Percentiles rank a stretch among this genome's conserved stretches.
Evolutionary conservation across 2,797 vertebrate species (phyloP).

Genomic region (Argentina silus): DNA sequence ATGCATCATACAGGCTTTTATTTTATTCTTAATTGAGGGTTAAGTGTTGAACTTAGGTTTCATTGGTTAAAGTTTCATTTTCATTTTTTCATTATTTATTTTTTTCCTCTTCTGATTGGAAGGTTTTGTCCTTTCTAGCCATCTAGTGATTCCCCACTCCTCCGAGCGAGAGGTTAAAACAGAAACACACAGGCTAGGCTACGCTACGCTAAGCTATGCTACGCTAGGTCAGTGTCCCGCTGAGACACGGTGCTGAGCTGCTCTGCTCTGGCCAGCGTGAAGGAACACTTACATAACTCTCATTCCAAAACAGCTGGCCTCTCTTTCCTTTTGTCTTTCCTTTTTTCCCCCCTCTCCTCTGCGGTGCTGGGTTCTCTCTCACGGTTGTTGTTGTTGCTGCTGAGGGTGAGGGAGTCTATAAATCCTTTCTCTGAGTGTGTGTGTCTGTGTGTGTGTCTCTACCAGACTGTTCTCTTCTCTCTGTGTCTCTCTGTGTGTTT

Average conservation of each 20-base stretch:
- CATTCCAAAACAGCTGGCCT: conserved; percentile 62
- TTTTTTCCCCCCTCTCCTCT: conserved; percentile 19
- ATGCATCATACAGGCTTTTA: no score
- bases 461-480: conserved; percentile 22
- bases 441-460: not conserved
- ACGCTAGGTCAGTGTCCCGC: conserved; percentile 34
- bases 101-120: no score
- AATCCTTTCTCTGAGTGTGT: conserved; percentile 3
- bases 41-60: no score
- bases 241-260: conserved; percentile 42
- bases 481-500: conserved; percentile 17
- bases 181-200: conserved; percentile 36
- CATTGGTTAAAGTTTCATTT: no score
- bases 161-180: conserved; percentile 31
- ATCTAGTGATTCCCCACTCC: no score
- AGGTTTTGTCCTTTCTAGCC: no score
- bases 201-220: conserved; percentile 24
- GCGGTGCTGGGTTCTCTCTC: conserved; percentile 42
- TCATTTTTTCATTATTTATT: no score
- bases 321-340: conserved; percentile 47
- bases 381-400: conserved; percentile 38
- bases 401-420: not conserved
- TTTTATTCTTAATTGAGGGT: no score
- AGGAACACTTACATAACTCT: conserved; percentile 68
- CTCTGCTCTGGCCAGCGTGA: conserved; percentile 36